Base-by-base conservation (phyloP, 2,113 vertebrate species). In the Calonectris borealis region DNA sequence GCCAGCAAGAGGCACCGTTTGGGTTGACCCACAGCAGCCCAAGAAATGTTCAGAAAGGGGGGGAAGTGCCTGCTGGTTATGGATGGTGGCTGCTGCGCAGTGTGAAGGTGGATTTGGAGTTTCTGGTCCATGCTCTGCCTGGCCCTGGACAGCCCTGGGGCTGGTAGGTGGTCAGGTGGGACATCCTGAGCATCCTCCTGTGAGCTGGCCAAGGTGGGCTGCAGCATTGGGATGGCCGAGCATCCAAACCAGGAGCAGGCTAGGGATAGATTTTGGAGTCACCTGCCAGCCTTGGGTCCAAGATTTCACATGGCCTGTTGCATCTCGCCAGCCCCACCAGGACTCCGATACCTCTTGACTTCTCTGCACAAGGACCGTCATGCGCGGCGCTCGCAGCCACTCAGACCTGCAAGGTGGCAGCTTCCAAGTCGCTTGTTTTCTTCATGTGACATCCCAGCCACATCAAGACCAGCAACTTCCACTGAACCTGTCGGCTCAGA, bases 301-400 rank as follows among this genome's bases (percentile, higher is more conserved):
- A 58, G 65, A 27, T 64, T 86, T 78, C 79, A 20, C 5, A 10
- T 9, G 36, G 54, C 25, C 61, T 80, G 29, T 55, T 78, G 48
- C 40, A 86, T 44, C 52, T 25, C 1, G 0, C 10, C 1, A 1
- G 24, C 46, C 40, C 26, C 38, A 11, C 4, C 2, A 1, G 55
- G 29, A 5, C 24, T 51, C 36, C 11, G 18, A 38, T 48, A 66
- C 55, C 22, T 88, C 32, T 38, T 54, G 42, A n/a, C 42, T 70
- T 55, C 76, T 78, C n/a, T 0, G 0, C 6, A 17, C 51, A 55
- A 72, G 44, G 48, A 40, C 32, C 64, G 10, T 44, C 36, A 34
- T 7, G 3, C 21, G 15, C 0, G 2, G 32, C 66, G 62, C 83
- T 75, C 1, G 1, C 32, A 60, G 73, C 27, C 49, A 38, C 34